Evolutionary conservation across 2,113 vertebrate genomes (phyloP), one percentile per base, ranked within the genome.

Genomic region (Proteles cristata): DNA sequence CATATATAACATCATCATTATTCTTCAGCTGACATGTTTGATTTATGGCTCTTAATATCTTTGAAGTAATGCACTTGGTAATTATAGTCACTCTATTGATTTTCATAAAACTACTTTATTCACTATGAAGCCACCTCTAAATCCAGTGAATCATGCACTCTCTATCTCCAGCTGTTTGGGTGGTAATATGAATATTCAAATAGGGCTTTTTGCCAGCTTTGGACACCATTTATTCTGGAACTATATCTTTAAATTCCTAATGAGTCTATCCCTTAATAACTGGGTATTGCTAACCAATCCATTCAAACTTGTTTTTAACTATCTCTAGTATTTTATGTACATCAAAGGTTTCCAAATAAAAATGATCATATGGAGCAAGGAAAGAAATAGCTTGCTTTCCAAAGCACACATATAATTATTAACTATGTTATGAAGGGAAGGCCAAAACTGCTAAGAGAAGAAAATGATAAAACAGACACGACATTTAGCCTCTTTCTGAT

Each of bases 71-170:
- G 96, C 48, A 96, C 82, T 97, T 97, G 97, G 97, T 98, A 98
- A 99, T 97, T 98, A 95, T 96, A 98, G 96, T 97, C 96, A 97
- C 88, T 94, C 84, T 98, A 98, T 98, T 97, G 98, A 99, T 99
- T 98, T 98, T 98, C 97, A 98, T 97, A 99, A 97, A 98, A 94
- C 93, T 77, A 15, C 96, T 98, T 97, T 97, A 76, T 93, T 98
- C 94, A 73, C 66, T 97, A n/a, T 92, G 93, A 98, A 98, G 83
- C 96, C 95, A 91, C 63, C 90, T 87, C 97, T 97, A 98, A 97
- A 92, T 81, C 80, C 96, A 93, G 93, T 97, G 97, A 98, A 97
- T 98, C 97, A 98, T 35, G 76, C 79, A 45, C 88, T 66, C 97
- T 98, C 61, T 55, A 82, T 92, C 93, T 93, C 93, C 94, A 97